These are phyloP conservation scores for Microcebus ravelobensis DNA, from an alignment of 2,113 vertebrate species.

Conservation along the genomic window DNA sequence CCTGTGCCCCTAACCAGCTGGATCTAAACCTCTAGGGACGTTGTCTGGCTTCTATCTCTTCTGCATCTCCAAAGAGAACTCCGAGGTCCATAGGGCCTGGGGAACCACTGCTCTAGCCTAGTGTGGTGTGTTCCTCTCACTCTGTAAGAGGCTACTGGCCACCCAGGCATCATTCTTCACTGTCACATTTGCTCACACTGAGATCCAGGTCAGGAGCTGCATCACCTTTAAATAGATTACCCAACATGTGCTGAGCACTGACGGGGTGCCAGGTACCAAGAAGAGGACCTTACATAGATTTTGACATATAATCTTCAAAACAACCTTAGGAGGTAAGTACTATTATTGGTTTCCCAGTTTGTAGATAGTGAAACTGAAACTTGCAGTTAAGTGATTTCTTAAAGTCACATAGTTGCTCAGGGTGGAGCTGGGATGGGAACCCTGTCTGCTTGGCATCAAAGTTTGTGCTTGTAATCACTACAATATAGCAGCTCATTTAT, in stretches of 20 bases:
- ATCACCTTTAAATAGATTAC: not conserved
- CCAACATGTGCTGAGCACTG: not conserved
- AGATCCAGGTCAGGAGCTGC: not conserved
- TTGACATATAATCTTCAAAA: not conserved
- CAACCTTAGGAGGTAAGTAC: not conserved
- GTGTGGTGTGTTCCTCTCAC: not conserved
- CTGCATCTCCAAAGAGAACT: not conserved
- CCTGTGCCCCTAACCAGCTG: not conserved
- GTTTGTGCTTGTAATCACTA: not conserved
- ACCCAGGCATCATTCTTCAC: not conserved
- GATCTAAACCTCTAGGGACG: not conserved
- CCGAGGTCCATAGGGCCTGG: accelerated
- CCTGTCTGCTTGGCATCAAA: not conserved
- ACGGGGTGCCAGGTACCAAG: not conserved
- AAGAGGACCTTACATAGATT: not conserved
- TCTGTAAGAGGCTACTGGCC: not conserved
- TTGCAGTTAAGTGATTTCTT: not conserved
- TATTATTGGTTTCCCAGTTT: not conserved
- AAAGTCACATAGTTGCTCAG: not conserved
- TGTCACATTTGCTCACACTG: too few species aligned
- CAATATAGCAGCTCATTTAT: not conserved
- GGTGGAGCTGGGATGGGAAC: not conserved
- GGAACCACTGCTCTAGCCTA: not conserved
- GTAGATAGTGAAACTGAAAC: not conserved
- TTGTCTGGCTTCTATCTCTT: not conserved